A percentile compares a stretch with the other conserved stretches of the same genome.
These are phyloP conservation scores for Cephus pygmeus DNA, from an alignment of 2,888 invertebrate genomes.

Conservation along the genomic window DNA sequence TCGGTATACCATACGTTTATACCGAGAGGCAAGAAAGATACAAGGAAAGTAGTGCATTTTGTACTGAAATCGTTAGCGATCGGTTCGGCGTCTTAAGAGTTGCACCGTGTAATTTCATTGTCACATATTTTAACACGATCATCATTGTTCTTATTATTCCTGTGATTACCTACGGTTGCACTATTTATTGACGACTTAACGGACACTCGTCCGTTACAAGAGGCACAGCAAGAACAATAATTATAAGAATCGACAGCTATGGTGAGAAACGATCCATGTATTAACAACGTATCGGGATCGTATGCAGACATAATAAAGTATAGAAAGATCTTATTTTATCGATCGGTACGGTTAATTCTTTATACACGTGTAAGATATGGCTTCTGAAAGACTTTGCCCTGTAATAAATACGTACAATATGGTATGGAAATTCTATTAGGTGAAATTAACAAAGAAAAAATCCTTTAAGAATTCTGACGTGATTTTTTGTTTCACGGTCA, in stretches of 20 bases:
- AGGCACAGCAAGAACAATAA: conserved; percentile 29
- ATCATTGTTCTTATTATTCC: conserved; percentile 38
- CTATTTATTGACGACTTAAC: conserved; percentile 42
- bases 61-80: not conserved
- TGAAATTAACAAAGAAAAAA: not conserved
- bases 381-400: conserved; percentile 48
- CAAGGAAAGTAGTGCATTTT: not conserved
- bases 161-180: conserved; percentile 32
- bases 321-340: conserved; percentile 45
- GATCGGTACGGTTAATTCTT: conserved; percentile 38
- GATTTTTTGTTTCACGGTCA: too few species aligned
- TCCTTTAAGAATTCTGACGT: not conserved
- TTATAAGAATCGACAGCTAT: conserved; percentile 36
- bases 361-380: conserved; percentile 46
- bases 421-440: conserved; percentile 11
- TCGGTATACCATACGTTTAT: not conserved
- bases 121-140: conserved; percentile 31
- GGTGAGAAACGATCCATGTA: conserved; percentile 31
- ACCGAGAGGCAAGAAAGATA: not conserved
- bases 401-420: conserved; percentile 42
- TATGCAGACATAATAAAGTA: conserved; percentile 37
- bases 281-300: conserved; percentile 18
- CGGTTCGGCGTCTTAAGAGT: not conserved
- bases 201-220: conserved; percentile 15
- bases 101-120: conserved; percentile 36